Evolutionary conservation across 2,888 invertebrate genomes (phyloP), one percentile per base, ranked within the genome.

Genomic region (Eutolmus rufibarbis): DNA sequence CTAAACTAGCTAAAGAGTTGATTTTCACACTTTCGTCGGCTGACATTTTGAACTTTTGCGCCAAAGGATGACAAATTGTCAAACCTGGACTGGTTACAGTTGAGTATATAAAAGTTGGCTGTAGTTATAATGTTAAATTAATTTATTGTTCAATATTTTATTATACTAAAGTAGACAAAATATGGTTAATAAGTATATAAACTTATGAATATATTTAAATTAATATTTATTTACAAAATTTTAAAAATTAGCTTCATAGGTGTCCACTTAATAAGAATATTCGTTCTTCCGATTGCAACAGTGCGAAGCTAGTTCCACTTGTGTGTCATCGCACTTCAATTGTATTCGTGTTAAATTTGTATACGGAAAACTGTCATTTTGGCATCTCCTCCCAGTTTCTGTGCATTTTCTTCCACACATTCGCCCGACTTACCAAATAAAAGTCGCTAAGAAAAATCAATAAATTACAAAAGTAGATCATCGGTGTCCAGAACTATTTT

Each of bases 1-100:
- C 93, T 78, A 95, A 91, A 28, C 92, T 91, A 89, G 93, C 91
- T 4, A 95, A 91, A 0, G 94, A 94, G 34, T 92, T 91, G 90
- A 94, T 93, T 89, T 89, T 91, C 1, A 74, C 46, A 66, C 66
- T 28, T 28, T 56, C 34, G 0, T 9, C 2, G 16, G 19, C 8
- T 51, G 86, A 77, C 86, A 86, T 86, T 76, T 57, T 28, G 5
- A 46, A 79, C 66, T 74, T 34, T 19, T 37, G 37, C 84, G 84
- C 84, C 84, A 84, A 74, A 34, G 8, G 14, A 8, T 9, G 66
- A 12, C 12, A 19, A 8, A 12, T 19, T 66, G 66, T 28, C 66
- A 66, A 66, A 19, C 3, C 3, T n/a, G n/a, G 2, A 14, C 1
- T 12, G 1, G 1, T 37, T 19, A 76, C 76, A 76, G 40, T 76